These are phyloP conservation scores for Phaethon lepturus DNA, from an alignment of 2,113 vertebrate genomes.

Conservation along the genomic window DNA sequence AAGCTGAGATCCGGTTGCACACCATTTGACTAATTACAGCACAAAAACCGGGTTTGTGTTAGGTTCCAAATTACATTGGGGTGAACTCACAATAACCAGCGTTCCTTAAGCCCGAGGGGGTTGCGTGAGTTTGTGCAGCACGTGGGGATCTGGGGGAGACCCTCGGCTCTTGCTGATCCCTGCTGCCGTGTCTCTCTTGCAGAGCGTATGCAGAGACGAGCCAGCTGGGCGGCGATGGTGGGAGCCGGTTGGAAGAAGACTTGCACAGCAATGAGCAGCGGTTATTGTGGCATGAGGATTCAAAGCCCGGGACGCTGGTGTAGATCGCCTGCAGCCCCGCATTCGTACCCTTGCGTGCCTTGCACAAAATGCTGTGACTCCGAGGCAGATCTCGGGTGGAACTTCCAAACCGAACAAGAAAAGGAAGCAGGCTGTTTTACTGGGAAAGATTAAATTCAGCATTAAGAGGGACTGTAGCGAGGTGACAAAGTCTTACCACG, in stretches of 20 bases:
- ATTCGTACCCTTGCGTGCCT: constrained; percentile 82
- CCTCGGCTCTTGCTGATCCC: background rate
- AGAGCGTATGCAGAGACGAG: constrained; percentile 83
- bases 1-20: background rate
- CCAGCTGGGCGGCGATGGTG: constrained; percentile 75
- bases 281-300: constrained; percentile 92
- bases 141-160: background rate
- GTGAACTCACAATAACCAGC: background rate
- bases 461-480: background rate
- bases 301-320: constrained; percentile 95
- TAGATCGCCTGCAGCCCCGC: constrained; percentile 72
- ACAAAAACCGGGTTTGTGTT: background rate
- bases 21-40: background rate
- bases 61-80: background rate
- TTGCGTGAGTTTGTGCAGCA: background rate
- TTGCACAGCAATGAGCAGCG: constrained; percentile 82
- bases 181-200: constrained; percentile 13
- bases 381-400: background rate
- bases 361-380: constrained; percentile 67
- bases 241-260: constrained; percentile 72
- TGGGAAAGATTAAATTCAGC: background rate
- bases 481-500: background rate
- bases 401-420: background rate
- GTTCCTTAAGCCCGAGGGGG: rapidly evolving
- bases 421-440: background rate